phyloP scores from a whole-genome alignment of 2,888 invertebrate species.

The Coelopa pilipes region DNA sequence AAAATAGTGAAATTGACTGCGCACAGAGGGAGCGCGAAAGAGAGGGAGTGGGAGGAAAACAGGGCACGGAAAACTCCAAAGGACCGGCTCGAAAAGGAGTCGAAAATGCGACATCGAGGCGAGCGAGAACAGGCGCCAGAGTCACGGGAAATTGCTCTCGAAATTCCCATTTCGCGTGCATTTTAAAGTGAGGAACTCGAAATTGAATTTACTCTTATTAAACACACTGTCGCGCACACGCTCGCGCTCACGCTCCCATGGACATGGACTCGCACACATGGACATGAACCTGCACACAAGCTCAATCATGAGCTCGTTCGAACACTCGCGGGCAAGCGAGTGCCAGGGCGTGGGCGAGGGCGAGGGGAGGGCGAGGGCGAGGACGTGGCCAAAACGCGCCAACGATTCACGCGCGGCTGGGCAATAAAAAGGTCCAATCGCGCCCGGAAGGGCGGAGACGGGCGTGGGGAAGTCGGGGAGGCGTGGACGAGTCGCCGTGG shows the following conservation, averaged over 20 bases:
- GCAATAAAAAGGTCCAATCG: conserved; percentile 7
- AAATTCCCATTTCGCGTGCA: conserved; percentile 34
- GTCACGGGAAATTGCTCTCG: conserved; percentile 2
- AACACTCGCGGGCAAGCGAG: no score
- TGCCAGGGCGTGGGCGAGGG: background rate
- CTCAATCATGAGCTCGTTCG: background rate
- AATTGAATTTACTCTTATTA: conserved; percentile 34
- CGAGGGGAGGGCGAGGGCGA: background rate
- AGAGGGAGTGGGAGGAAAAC: no score
- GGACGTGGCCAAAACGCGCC: background rate
- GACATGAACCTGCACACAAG: no score
- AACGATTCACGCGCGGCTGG: conserved; percentile 21
- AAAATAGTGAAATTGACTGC: no score
- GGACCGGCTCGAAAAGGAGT: background rate
- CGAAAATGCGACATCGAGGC: no score
- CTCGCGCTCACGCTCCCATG: background rate
- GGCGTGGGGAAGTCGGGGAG: background rate
- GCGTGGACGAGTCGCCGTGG: no score
- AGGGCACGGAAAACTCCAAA: no score
- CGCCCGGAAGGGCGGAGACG: background rate
- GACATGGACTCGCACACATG: conserved; percentile 9
- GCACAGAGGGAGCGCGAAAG: no score
- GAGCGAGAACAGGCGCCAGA: background rate
- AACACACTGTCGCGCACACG: conserved; percentile 12
- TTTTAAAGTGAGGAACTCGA: conserved; percentile 34